Evolutionary conservation across 2,113 vertebrate genomes (phyloP), one percentile per base, ranked within the genome.

Genomic region (Brachyhypopomus occidentalis): DNA sequence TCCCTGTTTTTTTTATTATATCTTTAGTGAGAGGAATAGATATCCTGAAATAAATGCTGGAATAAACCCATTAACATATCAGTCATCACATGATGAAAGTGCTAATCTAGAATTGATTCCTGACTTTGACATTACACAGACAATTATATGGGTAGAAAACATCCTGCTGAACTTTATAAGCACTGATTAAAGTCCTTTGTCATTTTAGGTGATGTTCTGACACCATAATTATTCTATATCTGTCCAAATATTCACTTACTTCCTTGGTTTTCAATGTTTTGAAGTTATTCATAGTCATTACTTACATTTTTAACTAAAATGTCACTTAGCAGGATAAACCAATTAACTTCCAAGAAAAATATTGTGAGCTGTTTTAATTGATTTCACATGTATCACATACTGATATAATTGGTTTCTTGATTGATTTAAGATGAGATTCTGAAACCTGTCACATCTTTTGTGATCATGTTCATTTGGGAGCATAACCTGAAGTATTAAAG

Each of bases 41-140:
- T 55, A 79, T 69, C 77, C 55, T 8, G 55, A 70, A 55, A 45
- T 70, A 30, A 30, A 79, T 69, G 63, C 55, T 8, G 55, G 58
- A 55, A 45, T 70, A 30, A 30, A 30, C 30, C 30, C 30, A 30
- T 30, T 30, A 30, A 41, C 2, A 41, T 41, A 41, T 41, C 41
- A 41, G 9, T 41, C 2, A 8, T 41, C 41, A 41, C 5, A 41
- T 9, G 41, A 41, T 41, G 41, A 41, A 41, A 41, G 5, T 6
- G 41, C 2, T 41, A 41, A 41, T 41, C 5, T 41, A 41, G 41
- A 41, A 41, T 41, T 1, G 41, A 41, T 41, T 41, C 1, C 5
- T 41, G 41, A 41, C 41, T 41, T 41, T 41, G 5, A 41, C 41
- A 41, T 41, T 41, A 41, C 41, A 41, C 9, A 41, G 41, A 41